These are phyloP conservation scores for Knipowitschia caucasica DNA, from an alignment of 2,797 vertebrate genomes.

Conservation along the genomic window DNA sequence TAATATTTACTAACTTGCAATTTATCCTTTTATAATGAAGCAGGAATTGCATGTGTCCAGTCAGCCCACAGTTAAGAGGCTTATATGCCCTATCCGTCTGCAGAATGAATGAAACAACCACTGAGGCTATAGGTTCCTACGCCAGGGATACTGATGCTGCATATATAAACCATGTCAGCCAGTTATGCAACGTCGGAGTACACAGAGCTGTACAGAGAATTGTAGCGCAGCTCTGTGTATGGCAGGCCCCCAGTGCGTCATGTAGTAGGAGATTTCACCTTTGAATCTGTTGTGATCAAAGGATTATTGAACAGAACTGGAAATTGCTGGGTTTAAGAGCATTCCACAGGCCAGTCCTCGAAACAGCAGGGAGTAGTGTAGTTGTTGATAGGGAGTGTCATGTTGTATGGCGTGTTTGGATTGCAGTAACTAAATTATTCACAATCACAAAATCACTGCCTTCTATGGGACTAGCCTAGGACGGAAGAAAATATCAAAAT, in stretches of 20 bases:
- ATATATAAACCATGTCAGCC: constrained; percentile 35
- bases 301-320: constrained; percentile 11
- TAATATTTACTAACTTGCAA: constrained; percentile 16
- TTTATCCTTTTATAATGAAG: constrained; percentile 20
- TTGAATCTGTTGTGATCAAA: constrained; percentile 14
- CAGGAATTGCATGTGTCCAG: constrained; percentile 38
- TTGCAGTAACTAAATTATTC: too few relatives aligned
- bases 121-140: constrained; percentile 16
- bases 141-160: constrained; percentile 45
- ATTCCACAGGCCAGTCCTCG: neutral
- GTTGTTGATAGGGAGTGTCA: too few relatives aligned
- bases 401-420: too few relatives aligned
- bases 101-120: constrained; percentile 48
- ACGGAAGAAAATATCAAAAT: too few relatives aligned
- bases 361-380: neutral
- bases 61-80: constrained; percentile 67
- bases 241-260: constrained; percentile 16
- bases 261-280: constrained; percentile 20
- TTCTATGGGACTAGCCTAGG: too few relatives aligned
- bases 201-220: constrained; percentile 6
- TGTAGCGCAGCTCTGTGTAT: constrained; percentile 19
- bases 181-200: constrained; percentile 46
- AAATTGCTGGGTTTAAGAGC: neutral
- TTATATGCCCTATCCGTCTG: constrained; percentile 55
- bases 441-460: too few relatives aligned